Evolutionary conservation across 2,113 vertebrate species (phyloP).

Genomic region (Toxotes chatareus): DNA sequence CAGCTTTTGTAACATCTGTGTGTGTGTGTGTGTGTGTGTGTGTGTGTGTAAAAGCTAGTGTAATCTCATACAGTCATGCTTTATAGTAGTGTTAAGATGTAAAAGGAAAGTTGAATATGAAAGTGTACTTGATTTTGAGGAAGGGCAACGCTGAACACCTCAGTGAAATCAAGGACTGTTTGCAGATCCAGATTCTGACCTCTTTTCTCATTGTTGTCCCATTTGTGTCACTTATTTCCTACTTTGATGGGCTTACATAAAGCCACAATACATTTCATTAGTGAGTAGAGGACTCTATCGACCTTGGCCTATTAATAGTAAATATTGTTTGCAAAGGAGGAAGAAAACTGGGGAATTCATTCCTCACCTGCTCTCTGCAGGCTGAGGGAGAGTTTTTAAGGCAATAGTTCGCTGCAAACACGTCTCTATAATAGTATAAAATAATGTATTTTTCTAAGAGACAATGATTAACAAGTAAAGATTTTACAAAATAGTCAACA

Average conservation of each 20-base stretch:
- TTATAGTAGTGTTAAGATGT: neutral
- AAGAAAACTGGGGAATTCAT: conserved; percentile 5
- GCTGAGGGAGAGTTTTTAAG: neutral
- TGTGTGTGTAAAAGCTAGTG: neutral
- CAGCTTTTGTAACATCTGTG: neutral
- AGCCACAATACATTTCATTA: conserved; percentile 67
- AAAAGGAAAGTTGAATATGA: neutral
- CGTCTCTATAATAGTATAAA: neutral
- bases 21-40: too few species aligned
- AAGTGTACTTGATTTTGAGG: conserved; percentile 1
- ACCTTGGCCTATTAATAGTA: conserved; percentile 78
- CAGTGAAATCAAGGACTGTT: conserved; percentile 16
- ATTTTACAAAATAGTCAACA: neutral
- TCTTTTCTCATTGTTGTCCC: conserved; percentile 67
- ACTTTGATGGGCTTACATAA: conserved; percentile 59
- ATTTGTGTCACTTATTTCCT: conserved; percentile 75
- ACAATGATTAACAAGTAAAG: neutral
- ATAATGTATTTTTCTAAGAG: neutral
- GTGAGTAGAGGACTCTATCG: conserved; percentile 45
- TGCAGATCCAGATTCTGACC: conserved; percentile 52
- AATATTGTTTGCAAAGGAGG: conserved; percentile 51
- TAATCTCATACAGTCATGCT: neutral
- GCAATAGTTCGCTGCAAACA: neutral
- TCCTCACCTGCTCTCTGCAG: conserved; percentile 36
- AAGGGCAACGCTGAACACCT: conserved; percentile 13